A percentile compares a stretch with the other conserved stretches of the same genome.
Evolutionary conservation across 2,113 vertebrate genomes (phyloP).

Genomic region (Sinocyclocheilus rhinocerous): DNA sequence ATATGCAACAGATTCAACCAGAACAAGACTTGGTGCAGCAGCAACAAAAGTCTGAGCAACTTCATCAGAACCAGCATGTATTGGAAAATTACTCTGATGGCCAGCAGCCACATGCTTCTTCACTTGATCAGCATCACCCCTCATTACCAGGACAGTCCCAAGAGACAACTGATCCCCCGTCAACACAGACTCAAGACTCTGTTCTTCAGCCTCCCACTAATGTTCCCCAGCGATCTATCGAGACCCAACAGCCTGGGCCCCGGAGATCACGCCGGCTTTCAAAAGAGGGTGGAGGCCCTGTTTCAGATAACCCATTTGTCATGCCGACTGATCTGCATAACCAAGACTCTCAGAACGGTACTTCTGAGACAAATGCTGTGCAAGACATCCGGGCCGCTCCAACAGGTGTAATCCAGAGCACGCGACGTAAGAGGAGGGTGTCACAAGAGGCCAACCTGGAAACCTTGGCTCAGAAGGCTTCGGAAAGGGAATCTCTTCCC

Average conservation of each 20-base stretch:
- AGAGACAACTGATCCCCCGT: constrained; percentile 73
- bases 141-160: constrained; percentile 81
- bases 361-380: constrained; percentile 37
- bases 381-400: constrained; percentile 78
- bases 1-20: constrained; percentile 53
- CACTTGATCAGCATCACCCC: constrained; percentile 67
- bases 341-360: constrained; percentile 71
- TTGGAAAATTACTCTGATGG: constrained; percentile 67
- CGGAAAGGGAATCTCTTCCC: constrained; percentile 89
- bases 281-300: constrained; percentile 85
- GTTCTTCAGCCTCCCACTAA: constrained; percentile 67
- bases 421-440: constrained; percentile 82
- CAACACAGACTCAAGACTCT: constrained; percentile 74
- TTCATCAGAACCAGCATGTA: constrained; percentile 72
- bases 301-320: constrained; percentile 71
- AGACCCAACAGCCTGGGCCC: constrained; percentile 75
- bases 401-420: constrained; percentile 92
- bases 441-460: constrained; percentile 95
- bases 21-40: constrained; percentile 81
- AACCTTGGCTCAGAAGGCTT: constrained; percentile 94
- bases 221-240: constrained; percentile 51
- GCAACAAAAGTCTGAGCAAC: constrained; percentile 49
- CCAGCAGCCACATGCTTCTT: constrained; percentile 64
- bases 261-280: constrained; percentile 92
- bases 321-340: constrained; percentile 53